These are phyloP conservation scores for Muschampia plurimacula DNA, from an alignment of 2,888 invertebrate species.

Conservation along the genomic window DNA sequence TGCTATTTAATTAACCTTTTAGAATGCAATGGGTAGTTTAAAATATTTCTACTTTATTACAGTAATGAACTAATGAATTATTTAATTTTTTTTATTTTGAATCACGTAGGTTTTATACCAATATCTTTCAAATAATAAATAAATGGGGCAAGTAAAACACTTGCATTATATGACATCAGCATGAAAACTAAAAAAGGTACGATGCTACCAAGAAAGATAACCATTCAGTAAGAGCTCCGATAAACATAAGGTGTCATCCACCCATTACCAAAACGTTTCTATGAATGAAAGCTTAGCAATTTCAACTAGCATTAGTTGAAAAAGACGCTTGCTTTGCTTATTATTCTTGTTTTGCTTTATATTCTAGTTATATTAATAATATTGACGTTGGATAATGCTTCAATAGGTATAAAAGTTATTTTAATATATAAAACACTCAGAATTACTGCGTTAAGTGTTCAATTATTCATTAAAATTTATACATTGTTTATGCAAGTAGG, in stretches of 20 bases:
- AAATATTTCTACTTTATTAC: background rate
- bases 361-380: slow-evolving; percentile 64
- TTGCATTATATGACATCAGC: background rate
- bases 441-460: background rate
- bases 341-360: slow-evolving; percentile 48
- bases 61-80: background rate
- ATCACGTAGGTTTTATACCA: background rate
- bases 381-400: slow-evolving; percentile 56
- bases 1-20: slow-evolving; percentile 34
- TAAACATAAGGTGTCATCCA: background rate
- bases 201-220: background rate
- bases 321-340: slow-evolving; percentile 67
- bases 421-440: background rate
- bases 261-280: slow-evolving; percentile 41
- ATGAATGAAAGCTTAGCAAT: slow-evolving; percentile 42
- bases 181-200: background rate
- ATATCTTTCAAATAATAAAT: background rate
- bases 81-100: background rate
- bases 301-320: slow-evolving; percentile 43
- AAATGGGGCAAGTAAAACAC: background rate
- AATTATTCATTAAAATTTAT: background rate
- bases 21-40: slow-evolving; percentile 8
- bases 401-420: background rate
- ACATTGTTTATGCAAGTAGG: slow-evolving; percentile 8
- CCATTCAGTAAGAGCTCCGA: background rate